Conservation (phyloP, 2,888 invertebrate genomes). For the Cheilosia vulpina region DNA sequence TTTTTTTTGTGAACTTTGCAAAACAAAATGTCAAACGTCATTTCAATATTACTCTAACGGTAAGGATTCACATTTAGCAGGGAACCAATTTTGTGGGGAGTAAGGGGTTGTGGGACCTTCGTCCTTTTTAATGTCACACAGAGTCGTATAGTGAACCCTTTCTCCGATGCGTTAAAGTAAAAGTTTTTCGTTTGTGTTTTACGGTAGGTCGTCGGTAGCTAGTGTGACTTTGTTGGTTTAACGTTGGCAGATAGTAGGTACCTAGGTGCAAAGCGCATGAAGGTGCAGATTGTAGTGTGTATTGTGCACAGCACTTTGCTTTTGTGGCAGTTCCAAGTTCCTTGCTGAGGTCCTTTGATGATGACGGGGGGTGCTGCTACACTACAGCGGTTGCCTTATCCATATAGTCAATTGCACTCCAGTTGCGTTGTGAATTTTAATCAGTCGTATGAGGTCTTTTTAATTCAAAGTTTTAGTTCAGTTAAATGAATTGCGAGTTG, state of each 20-base stretch:
- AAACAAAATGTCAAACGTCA: constrained; percentile 45
- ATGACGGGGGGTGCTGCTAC: not conserved
- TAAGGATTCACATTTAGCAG: constrained; percentile 33
- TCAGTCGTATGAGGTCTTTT: constrained; percentile 32
- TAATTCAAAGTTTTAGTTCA: constrained; percentile 15
- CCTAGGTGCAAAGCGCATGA: not conserved
- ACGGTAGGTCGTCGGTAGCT: not conserved
- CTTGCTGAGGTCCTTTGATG: constrained; percentile 17
- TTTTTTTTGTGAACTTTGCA: not conserved
- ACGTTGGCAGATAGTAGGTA: constrained; percentile 14
- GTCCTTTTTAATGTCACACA: not conserved
- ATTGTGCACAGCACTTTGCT: constrained; percentile 20
- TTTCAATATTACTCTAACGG: constrained; percentile 47
- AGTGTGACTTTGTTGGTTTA: constrained; percentile 3
- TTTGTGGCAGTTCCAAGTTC: constrained; percentile 37
- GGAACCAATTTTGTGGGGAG: not conserved
- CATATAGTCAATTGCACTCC: constrained; percentile 20
- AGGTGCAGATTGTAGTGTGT: constrained; percentile 12
- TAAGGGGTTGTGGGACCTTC: not conserved
- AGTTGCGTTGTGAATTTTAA: constrained; percentile 37
- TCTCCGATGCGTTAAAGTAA: constrained; percentile 34
- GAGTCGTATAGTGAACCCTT: not conserved
- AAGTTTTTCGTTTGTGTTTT: constrained; percentile 38
- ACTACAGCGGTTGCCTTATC: not conserved
- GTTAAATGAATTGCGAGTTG: constrained; percentile 10